Conservation (phyloP, 2,888 invertebrate genomes). For the Neelides folsomi region DNA sequence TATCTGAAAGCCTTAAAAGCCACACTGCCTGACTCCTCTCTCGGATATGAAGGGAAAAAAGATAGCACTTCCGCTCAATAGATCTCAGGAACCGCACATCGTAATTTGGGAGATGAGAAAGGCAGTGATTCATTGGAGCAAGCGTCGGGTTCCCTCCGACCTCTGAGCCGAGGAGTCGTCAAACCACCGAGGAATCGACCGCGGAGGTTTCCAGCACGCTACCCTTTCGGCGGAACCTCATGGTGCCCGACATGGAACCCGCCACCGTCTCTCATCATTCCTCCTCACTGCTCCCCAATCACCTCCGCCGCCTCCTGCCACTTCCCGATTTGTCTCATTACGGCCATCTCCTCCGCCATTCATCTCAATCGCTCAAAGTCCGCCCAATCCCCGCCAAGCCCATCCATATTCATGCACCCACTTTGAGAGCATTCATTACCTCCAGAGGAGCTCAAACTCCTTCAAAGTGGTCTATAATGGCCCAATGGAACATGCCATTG, state of each 20-base stretch:
- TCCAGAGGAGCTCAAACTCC: background rate
- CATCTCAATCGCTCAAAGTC: slow-evolving; percentile 2
- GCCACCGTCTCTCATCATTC: slow-evolving; percentile 15
- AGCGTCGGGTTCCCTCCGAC: slow-evolving; percentile 7
- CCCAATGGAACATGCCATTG: no score
- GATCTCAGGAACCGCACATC: slow-evolving; percentile 33
- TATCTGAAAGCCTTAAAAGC: slow-evolving; percentile 28
- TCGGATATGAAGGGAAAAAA: slow-evolving; percentile 28
- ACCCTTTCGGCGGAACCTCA: background rate
- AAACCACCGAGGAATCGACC: slow-evolving; percentile 31
- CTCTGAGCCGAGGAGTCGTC: slow-evolving; percentile 11
- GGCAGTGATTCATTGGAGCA: slow-evolving; percentile 18
- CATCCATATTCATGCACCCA: slow-evolving; percentile 2
- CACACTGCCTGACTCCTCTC: slow-evolving; percentile 14
- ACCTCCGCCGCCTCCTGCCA: slow-evolving; percentile 15
- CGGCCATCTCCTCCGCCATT: background rate
- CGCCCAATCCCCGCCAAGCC: background rate
- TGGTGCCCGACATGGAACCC: background rate
- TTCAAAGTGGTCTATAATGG: no score
- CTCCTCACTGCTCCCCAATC: slow-evolving; percentile 22
- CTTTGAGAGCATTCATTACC: background rate
- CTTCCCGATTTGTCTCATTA: slow-evolving; percentile 27
- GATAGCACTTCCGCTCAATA: slow-evolving; percentile 34
- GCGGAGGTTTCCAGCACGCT: slow-evolving; percentile 15
- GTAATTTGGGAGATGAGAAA: slow-evolving; percentile 27